phyloP scores from a whole-genome alignment of 2,113 vertebrate species.

The Ailurus styani region DNA sequence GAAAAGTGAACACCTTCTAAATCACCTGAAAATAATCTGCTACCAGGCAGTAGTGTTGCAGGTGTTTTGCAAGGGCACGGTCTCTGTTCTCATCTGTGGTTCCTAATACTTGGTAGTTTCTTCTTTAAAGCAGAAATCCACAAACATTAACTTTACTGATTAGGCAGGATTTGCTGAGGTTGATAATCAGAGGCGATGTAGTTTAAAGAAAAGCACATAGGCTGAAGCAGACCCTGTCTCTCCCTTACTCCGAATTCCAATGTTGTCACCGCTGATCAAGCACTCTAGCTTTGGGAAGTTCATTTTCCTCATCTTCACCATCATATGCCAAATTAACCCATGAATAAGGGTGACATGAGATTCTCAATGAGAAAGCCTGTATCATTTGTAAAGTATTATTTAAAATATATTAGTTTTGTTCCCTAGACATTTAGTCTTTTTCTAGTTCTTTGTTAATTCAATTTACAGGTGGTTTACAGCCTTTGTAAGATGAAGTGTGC shows the following conservation, averaged over 20 bases:
- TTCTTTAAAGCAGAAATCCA: background rate
- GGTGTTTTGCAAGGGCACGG: background rate
- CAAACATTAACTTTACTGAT: background rate
- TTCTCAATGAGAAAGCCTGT: background rate
- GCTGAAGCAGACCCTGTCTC: background rate
- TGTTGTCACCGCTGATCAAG: rapidly evolving
- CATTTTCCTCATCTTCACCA: background rate
- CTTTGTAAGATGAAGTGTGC: background rate
- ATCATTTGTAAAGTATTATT: background rate
- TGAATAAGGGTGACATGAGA: background rate
- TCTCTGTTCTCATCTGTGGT: background rate
- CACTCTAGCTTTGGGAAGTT: no score
- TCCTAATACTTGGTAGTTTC: background rate
- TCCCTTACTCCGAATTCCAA: background rate
- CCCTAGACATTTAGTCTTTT: background rate
- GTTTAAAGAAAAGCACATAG: background rate
- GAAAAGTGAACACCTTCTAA: background rate
- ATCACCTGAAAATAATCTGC: background rate
- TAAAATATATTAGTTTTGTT: background rate
- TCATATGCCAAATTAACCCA: background rate
- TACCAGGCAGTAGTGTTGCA: background rate
- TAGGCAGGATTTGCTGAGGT: background rate
- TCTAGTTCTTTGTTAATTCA: background rate
- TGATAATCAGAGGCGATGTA: background rate
- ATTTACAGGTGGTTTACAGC: background rate